Conservation (phyloP, 1,140 invertebrate species). For the Drosophila insularis region DNA sequence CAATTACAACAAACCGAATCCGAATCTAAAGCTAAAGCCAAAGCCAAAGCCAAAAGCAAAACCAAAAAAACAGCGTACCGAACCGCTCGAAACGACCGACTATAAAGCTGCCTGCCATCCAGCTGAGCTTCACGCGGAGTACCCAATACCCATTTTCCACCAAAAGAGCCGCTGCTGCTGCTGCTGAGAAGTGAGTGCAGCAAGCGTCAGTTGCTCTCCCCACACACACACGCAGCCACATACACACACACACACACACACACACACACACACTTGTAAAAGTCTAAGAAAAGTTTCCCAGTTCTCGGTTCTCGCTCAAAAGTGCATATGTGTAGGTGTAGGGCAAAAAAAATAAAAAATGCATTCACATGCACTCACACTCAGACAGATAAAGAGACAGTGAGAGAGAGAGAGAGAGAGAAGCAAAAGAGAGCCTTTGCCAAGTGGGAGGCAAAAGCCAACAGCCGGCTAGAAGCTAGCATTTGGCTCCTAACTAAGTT, state of each 20-base stretch:
- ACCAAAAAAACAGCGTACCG: constrained; percentile 64
- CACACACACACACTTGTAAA: constrained; percentile 30
- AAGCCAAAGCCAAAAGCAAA: constrained; percentile 53
- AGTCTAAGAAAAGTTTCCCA: constrained; percentile 58
- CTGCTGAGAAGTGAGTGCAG: constrained; percentile 52
- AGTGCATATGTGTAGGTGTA: constrained; percentile 26
- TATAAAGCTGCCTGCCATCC: constrained; percentile 74
- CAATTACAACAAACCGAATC: constrained; percentile 47
- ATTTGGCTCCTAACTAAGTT: neutral
- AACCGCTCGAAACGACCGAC: constrained; percentile 78
- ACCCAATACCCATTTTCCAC: constrained; percentile 16
- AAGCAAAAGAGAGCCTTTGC: constrained; percentile 25
- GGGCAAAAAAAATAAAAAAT: constrained; percentile 32
- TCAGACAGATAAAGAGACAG: neutral
- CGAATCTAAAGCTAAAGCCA: constrained; percentile 49
- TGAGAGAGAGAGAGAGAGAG: constrained; percentile 9
- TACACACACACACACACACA: constrained; percentile 31
- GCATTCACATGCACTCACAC: constrained; percentile 37
- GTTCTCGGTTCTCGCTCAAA: constrained; percentile 46
- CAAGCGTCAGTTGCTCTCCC: constrained; percentile 39
- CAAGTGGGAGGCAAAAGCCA: constrained; percentile 44
- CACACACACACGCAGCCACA: constrained; percentile 27
- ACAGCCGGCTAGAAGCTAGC: constrained; percentile 47
- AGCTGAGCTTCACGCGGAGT: constrained; percentile 65
- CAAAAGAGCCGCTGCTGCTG: constrained; percentile 3